phyloP scores from a whole-genome alignment of 53 echinoderm and acorn worm species.

The Echinarachnius parma region DNA sequence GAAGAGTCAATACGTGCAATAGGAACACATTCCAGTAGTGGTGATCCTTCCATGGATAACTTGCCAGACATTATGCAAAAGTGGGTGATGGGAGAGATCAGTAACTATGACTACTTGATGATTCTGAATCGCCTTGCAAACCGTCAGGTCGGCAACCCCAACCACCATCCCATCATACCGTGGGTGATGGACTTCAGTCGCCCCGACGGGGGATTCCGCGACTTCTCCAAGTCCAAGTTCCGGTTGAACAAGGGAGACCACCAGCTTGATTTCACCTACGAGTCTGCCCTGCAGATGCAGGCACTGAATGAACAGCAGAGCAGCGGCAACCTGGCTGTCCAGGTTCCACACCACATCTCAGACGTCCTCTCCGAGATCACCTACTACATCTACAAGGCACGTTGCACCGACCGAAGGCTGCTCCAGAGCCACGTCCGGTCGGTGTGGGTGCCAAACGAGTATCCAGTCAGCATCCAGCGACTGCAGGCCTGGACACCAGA shows the following conservation, averaged over 20 bases:
- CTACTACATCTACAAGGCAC: constrained; percentile 87
- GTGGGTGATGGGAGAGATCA: constrained; percentile 82
- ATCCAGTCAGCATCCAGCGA: constrained; percentile 86
- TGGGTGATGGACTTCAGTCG: constrained; percentile 99
- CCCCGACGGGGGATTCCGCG: constrained; percentile 76
- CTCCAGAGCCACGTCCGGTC: constrained; percentile 81
- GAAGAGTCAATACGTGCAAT: too few relatives aligned
- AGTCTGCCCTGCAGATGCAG: constrained; percentile 52
- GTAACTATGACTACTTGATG: constrained; percentile 96
- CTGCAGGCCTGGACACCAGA: constrained; percentile 97
- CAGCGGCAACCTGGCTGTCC: not conserved
- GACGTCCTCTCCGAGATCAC: constrained; percentile 94
- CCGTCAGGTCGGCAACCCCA: constrained; percentile 71
- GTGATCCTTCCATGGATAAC: too few relatives aligned
- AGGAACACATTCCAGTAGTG: too few relatives aligned
- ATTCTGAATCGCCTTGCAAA: constrained; percentile 86
- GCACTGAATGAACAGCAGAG: constrained; percentile 5
- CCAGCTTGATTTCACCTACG: constrained; percentile 91
- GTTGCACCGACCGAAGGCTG: constrained; percentile 71
- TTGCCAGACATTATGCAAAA: constrained; percentile 71
- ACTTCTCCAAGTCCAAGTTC: constrained; percentile 90
- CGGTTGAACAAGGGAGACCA: constrained; percentile 93
- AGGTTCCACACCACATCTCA: constrained; percentile 84
- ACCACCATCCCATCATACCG: constrained; percentile 89
- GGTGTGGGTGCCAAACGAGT: constrained; percentile 92